Evolutionary conservation across 2,797 vertebrate genomes (phyloP), one percentile per base, ranked within the genome.

Genomic region (Micrastur ruficollis): DNA sequence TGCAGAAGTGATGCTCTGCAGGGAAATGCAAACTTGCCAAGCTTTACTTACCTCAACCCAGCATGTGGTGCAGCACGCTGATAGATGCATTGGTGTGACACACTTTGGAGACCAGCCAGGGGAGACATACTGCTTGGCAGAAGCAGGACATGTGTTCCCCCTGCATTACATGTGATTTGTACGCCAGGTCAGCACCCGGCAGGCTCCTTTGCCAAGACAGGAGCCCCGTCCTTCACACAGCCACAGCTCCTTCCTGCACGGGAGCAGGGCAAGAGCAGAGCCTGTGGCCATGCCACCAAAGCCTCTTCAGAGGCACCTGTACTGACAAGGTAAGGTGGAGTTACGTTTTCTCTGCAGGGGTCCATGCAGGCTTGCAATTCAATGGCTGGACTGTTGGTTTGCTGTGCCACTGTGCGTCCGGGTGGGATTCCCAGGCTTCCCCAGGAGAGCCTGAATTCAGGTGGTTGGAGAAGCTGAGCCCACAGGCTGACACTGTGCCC

Each of bases 351-450:
- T 68, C 23, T 4, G 0, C 49, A 53, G 22, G 23, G 20, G 6
- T 65, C 55, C 34, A 29, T 0, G 1, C 20, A 31, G 44, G 11
- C 7, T 63, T 0, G 0, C 18, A 31, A 4, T 1, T 55, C 42
- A 22, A 1, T 46, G 58, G 8, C 59, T 32, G 18, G 15, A 5
- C 8, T 42, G 38, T 59, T 58, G 62, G 11, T 61, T 74, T 1
- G 2, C 16, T 5, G 1, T 70, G 53, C 34, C 8, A 12, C 18
- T 12, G 12, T 1, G 3, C 1, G 2, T 50, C 46, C 5, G 2
- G 34, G 22, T 65, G 61, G 25, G 32, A 65, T 83, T 21, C 49
- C 23, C 40, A 31, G 44, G 5, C 31, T 61, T 92, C 22, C 15
- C 14, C 38, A 17, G 13, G 36, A 93, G 26, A 49, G 32, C 23